phyloP scores from a whole-genome alignment of 2,888 invertebrate genomes.

The Drosophila birchii region DNA sequence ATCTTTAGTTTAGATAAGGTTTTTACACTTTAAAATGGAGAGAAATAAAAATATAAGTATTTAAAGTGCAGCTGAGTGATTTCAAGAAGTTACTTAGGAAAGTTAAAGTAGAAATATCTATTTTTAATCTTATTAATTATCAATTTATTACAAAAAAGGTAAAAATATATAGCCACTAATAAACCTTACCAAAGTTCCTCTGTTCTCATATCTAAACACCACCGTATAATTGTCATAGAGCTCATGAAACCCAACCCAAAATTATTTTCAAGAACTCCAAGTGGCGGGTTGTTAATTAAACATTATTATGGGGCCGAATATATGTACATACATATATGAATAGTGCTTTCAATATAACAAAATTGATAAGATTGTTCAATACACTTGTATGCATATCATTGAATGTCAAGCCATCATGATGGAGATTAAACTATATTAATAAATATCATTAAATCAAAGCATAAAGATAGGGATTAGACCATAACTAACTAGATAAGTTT shows the following conservation, averaged over 20 bases:
- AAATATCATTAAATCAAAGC: conserved; percentile 8
- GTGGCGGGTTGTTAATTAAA: conserved; percentile 1
- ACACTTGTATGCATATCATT: conserved; percentile 1
- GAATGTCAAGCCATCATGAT: conserved; percentile 4
- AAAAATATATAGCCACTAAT: neutral
- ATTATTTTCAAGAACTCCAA: neutral
- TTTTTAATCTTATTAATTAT: neutral
- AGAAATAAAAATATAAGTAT: neutral
- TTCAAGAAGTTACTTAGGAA: neutral
- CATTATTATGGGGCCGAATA: conserved; percentile 1
- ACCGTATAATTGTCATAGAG: no score
- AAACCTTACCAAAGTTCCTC: neutral
- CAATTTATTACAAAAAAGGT: neutral
- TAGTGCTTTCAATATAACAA: neutral
- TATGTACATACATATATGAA: neutral
- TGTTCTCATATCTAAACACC: neutral
- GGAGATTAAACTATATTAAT: conserved; percentile 3
- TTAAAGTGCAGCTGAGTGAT: neutral
- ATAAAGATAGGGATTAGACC: conserved; percentile 1
- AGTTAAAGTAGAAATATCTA: neutral
- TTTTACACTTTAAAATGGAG: neutral
- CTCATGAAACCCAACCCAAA: neutral
- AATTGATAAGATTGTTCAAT: conserved; percentile 7
- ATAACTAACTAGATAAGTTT: neutral
- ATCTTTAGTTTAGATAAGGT: neutral